Evolutionary conservation across 2,888 invertebrate genomes (phyloP).

Genomic region (Chaetogeoica ovagalla): DNA sequence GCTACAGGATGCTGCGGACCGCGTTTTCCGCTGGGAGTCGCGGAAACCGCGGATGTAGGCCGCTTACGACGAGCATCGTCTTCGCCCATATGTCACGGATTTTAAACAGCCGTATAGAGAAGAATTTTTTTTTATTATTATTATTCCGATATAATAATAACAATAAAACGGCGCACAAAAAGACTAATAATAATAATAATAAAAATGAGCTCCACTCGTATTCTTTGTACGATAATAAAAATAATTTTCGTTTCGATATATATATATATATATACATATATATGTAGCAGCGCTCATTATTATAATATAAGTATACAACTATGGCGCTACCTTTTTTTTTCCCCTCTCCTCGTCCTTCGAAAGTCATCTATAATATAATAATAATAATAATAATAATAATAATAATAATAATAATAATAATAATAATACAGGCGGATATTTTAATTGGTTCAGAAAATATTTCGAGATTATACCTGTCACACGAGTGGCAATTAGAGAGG

Average conservation of each 20-base stretch:
- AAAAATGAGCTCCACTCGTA: no score
- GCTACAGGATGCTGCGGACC: conserved; percentile 9
- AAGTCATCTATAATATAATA: conserved; percentile 19
- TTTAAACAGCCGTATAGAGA: neutral
- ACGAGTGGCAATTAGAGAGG: conserved; percentile 47
- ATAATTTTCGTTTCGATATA: neutral
- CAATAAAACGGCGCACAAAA: conserved; percentile 6
- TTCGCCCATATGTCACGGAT: conserved; percentile 39
- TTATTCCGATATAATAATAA: neutral
- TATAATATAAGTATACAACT: no score
- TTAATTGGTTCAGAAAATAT: conserved; percentile 50
- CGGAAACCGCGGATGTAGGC: conserved; percentile 12
- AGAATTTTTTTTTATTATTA: no score
- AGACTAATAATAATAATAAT: neutral
- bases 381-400: neutral
- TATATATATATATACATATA: no score
- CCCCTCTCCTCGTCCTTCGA: neutral
- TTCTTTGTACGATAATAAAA: no score
- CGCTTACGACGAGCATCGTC: neutral
- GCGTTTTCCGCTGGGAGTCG: conserved; percentile 46
- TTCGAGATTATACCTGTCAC: conserved; percentile 50
- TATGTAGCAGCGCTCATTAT: no score
- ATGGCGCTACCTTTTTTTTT: conserved; percentile 10
- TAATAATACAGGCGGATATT: conserved; percentile 30
- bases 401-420: no score